Evolutionary conservation across 2,113 vertebrate genomes (phyloP), one percentile per base, ranked within the genome.

Genomic region (Ursus arctos): DNA sequence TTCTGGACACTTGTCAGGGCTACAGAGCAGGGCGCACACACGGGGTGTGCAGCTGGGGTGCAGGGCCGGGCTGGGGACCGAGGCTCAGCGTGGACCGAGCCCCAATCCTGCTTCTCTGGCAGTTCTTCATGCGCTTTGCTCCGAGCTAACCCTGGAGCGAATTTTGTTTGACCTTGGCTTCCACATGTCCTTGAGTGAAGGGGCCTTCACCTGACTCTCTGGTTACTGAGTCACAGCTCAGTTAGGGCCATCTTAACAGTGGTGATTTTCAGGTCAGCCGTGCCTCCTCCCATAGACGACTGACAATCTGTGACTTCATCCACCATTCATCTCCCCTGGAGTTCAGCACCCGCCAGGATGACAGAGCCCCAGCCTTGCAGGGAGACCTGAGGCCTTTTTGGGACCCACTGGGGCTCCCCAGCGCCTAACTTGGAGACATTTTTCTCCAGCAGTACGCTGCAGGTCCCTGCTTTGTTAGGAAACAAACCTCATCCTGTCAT

Each of bases 341-440:
- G 55, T 4, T 19, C 51, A 28, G 33, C 71, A 4, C 28, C 7
- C 3, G 5, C 0, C 1, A 4, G 1, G 6, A 8, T 5, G 16
- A 1, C 22, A 55, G 53, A 82, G 69, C 16, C 40, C 16, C 3
- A 26, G 7, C 21, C 33, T 57, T 24, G 21, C 16, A 1, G 1
- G 0, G 31, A 40, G 22, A 72, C 6, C 1, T 31, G 9, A 33
- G 49, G 63, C 16, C n/a, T 43, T 18, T 14, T 40, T 36, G 31
- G 21, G 36, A 28, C 18, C 4, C 2, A 0, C 0, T 6, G 8
- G 10, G 7, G 3, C 31, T 49, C 55, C 0, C 1, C 14, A 49
- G 57, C 26, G 5, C 33, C 43, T 24, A 2, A 36, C 18, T 24
- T 49, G 3, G 53, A 1, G 47, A 47, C 24, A 0, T 24, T 40